A percentile compares a stretch with the other conserved stretches of the same genome.
phyloP scores from a whole-genome alignment of 2,113 vertebrate genomes.

The Scophthalmus maximus region DNA sequence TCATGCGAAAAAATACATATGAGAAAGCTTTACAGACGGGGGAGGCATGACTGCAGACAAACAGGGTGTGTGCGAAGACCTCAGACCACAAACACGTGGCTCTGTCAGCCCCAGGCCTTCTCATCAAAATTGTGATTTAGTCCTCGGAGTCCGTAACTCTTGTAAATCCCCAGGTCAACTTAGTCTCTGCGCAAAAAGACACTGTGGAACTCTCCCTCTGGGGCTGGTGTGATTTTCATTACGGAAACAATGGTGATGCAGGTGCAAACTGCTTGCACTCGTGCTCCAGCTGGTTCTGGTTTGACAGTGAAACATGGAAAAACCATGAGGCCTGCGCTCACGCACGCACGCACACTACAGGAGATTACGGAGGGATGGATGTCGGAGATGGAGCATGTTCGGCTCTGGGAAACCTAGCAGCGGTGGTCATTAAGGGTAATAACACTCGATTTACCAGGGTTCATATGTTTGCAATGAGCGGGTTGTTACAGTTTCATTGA shows the following conservation, averaged over 20 bases:
- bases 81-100: not conserved
- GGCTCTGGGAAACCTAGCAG: slow-evolving; percentile 14
- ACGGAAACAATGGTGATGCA: slow-evolving; percentile 63
- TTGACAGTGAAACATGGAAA: slow-evolving; percentile 42
- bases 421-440: slow-evolving; percentile 45
- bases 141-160: slow-evolving; percentile 38
- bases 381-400: slow-evolving; percentile 13
- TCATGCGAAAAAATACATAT: slow-evolving; percentile 22
- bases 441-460: not conserved
- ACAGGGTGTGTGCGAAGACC: slow-evolving; percentile 42
- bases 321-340: not conserved
- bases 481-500: slow-evolving; percentile 4
- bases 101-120: slow-evolving; percentile 27
- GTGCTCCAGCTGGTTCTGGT: slow-evolving; percentile 65
- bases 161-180: slow-evolving; percentile 59
- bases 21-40: slow-evolving; percentile 13
- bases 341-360: slow-evolving; percentile 6
- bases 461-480: slow-evolving; percentile 23
- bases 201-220: slow-evolving; percentile 19
- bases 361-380: slow-evolving; percentile 19
- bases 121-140: slow-evolving; percentile 52
- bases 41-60: slow-evolving; percentile 16
- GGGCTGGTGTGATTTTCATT: slow-evolving; percentile 68
- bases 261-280: slow-evolving; percentile 67
- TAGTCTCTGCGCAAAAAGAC: slow-evolving; percentile 40